Evolutionary conservation across 2,113 vertebrate species (phyloP).

Genomic region (Cinclus mexicanus): DNA sequence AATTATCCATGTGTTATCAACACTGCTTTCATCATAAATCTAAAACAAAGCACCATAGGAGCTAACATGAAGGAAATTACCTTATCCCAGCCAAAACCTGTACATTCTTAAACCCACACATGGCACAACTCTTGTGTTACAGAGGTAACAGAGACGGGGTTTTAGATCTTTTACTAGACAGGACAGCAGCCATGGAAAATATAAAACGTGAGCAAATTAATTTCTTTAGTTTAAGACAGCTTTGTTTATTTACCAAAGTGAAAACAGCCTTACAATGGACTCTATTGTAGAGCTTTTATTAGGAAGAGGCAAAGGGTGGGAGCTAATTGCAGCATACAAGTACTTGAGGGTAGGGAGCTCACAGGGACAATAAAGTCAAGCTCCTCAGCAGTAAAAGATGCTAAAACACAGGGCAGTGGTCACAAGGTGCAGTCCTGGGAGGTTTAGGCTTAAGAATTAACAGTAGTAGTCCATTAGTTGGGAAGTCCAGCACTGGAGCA

Average conservation of each 20-base stretch:
- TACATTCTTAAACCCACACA: neutral
- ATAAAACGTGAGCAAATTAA: neutral
- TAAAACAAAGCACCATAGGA: neutral
- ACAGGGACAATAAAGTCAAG: neutral
- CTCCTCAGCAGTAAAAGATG: neutral
- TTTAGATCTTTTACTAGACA: neutral
- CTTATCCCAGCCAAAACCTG: neutral
- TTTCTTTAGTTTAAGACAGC: neutral
- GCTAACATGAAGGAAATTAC: neutral
- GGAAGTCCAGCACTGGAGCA: neutral
- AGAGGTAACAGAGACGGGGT: neutral
- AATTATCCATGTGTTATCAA: neutral
- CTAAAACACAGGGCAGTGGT: neutral
- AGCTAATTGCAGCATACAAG: neutral
- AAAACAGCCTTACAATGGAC: neutral
- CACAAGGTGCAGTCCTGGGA: neutral
- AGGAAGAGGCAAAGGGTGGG: neutral
- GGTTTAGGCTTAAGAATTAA: neutral
- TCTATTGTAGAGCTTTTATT: neutral
- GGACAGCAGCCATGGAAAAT: neutral
- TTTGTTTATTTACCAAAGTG: neutral
- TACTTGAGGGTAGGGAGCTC: neutral
- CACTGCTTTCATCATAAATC: neutral
- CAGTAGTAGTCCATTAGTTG: neutral
- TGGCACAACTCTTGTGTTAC: neutral